A percentile compares a stretch with the other conserved stretches of the same genome.
These are phyloP conservation scores for Xestia ashworthii DNA, from an alignment of 2,888 invertebrate genomes.

Conservation along the genomic window DNA sequence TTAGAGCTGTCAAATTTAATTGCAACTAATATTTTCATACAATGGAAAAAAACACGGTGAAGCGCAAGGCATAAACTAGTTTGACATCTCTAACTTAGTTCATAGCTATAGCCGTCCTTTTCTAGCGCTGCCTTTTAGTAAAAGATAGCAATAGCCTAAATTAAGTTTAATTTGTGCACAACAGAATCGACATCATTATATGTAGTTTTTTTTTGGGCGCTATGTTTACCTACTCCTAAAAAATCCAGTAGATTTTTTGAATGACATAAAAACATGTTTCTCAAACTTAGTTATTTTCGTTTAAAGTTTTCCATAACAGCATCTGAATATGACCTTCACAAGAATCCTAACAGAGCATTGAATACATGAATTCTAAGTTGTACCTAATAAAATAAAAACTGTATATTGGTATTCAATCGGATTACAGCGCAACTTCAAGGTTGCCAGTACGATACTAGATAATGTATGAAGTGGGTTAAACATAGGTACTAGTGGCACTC, in stretches of 20 bases:
- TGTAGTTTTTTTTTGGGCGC: background rate
- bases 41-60: too few relatives aligned
- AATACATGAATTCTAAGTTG: slow-evolving; percentile 64
- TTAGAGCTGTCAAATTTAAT: too few relatives aligned
- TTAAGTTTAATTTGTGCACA: too few relatives aligned
- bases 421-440: slow-evolving; percentile 62
- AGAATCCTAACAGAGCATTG: slow-evolving; percentile 43
- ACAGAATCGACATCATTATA: too few relatives aligned
- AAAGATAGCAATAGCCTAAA: too few relatives aligned
- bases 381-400: slow-evolving; percentile 48
- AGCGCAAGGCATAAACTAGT: too few relatives aligned
- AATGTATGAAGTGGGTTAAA: slow-evolving; percentile 55
- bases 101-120: too few relatives aligned
- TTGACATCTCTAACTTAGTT: too few relatives aligned
- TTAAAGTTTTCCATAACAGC: slow-evolving; percentile 48
- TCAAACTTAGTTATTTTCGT: slow-evolving; percentile 32
- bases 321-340: slow-evolving; percentile 52
- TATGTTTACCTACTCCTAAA: background rate
- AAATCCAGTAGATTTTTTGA: background rate
- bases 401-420: slow-evolving; percentile 61
- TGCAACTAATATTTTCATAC: too few relatives aligned
- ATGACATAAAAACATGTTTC: slow-evolving; percentile 2
- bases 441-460: slow-evolving; percentile 52
- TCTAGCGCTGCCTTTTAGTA: too few relatives aligned
- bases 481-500: slow-evolving; percentile 2